These are phyloP conservation scores for Cerceris rybyensis DNA, from an alignment of 2,888 invertebrate species.

Conservation along the genomic window DNA sequence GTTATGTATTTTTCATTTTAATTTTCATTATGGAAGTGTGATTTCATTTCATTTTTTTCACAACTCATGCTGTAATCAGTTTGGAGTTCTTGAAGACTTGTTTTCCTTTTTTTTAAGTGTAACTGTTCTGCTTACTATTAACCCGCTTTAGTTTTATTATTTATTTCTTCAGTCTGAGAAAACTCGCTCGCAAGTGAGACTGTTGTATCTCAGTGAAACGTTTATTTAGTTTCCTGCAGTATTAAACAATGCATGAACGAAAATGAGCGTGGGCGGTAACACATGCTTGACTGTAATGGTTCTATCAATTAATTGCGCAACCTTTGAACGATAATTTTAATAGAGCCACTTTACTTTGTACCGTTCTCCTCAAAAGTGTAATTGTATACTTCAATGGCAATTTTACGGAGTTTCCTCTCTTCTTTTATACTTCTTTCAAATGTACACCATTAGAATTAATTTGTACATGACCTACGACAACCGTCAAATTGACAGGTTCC, in stretches of 20 bases:
- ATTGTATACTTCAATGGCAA: conserved; percentile 3
- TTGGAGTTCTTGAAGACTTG: conserved; percentile 10
- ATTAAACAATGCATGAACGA: conserved; percentile 55
- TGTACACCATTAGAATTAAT: no score
- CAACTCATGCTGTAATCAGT: not conserved
- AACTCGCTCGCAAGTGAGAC: conserved; percentile 24
- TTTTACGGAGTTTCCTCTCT: not conserved
- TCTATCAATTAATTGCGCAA: conserved; percentile 51
- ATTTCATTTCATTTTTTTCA: no score
- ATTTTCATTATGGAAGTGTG: no score
- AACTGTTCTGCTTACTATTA: conserved; percentile 41
- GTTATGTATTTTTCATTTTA: no score
- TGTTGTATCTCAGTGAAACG: conserved; percentile 47
- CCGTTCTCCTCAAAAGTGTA: conserved; percentile 19
- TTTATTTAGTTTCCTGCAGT: conserved; percentile 57
- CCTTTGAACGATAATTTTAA: conserved; percentile 37
- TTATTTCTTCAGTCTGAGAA: conserved; percentile 37
- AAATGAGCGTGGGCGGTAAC: conserved; percentile 61
- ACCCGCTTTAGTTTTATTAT: conserved; percentile 31
- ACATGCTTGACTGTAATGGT: conserved; percentile 29
- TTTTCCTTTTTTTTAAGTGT: no score
- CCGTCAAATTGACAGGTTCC: no score
- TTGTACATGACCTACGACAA: no score
- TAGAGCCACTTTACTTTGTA: conserved; percentile 15
- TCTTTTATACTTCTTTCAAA: not conserved